Percentiles rank a stretch among this genome's conserved stretches.
phyloP scores from a whole-genome alignment of 2,113 vertebrate species.

The Centropus unirufus region DNA sequence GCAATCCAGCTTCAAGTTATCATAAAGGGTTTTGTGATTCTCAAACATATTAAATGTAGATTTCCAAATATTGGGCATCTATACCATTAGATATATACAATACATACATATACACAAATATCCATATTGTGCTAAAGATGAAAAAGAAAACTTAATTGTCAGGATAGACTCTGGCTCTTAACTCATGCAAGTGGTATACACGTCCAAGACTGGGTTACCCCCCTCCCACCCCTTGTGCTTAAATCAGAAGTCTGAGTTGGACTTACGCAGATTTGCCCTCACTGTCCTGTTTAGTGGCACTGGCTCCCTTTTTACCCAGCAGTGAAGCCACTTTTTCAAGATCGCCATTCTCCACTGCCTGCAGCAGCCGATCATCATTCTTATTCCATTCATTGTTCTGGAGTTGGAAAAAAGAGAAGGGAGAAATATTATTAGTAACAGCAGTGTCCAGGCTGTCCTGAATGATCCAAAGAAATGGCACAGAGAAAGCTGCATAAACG shows the following conservation, averaged over 20 bases:
- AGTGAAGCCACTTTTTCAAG: slow-evolving; percentile 90
- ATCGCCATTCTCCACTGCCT: slow-evolving; percentile 95
- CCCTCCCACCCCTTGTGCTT: not conserved
- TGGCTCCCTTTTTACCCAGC: slow-evolving; percentile 93
- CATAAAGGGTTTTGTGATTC: not conserved
- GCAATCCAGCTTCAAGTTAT: not conserved
- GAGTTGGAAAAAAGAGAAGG: not conserved
- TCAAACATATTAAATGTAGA: not conserved
- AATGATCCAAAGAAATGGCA: not conserved
- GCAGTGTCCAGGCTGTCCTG: not conserved
- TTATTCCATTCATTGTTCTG: slow-evolving; percentile 97
- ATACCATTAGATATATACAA: no score
- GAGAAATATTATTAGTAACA: not conserved
- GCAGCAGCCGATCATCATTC: slow-evolving; percentile 93
- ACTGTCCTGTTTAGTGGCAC: slow-evolving; percentile 88
- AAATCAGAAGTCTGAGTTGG: not conserved
- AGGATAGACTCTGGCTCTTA: not conserved
- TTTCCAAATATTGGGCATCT: not conserved
- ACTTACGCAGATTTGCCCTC: slow-evolving; percentile 98
- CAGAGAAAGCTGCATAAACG: not conserved
- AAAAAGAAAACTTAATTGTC: not conserved
- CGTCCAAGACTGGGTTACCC: not conserved
- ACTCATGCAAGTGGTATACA: not conserved
- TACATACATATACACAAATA: no score
- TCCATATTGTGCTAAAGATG: not conserved